Conservation (phyloP, 92 coral and sea anemone genomes). For the Zoanthus sociatus region DNA sequence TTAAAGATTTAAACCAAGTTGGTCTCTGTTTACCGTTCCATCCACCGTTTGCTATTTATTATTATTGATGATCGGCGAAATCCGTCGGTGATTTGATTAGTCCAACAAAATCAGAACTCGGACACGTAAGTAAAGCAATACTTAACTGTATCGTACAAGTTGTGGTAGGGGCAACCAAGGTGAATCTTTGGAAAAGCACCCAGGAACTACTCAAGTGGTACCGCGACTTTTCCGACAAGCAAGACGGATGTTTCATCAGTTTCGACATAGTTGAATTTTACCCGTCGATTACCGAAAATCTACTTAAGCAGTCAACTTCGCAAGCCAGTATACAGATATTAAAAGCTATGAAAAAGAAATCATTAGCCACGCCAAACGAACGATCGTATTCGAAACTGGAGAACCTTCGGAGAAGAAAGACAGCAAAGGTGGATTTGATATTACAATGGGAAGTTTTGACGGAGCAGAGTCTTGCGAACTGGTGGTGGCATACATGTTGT, state of each 20-base stretch:
- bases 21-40: too few species aligned
- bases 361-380: constrained; percentile 49
- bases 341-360: constrained; percentile 17
- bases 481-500: background rate
- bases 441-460: background rate
- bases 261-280: too few species aligned
- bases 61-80: too few species aligned
- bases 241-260: constrained; percentile 21
- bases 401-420: constrained; percentile 40
- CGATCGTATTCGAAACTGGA: constrained; percentile 12
- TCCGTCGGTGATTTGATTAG: too few species aligned
- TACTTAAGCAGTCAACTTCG: constrained; percentile 29
- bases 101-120: too few species aligned
- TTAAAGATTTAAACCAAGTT: too few species aligned
- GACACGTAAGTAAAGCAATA: background rate
- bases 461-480: too few species aligned
- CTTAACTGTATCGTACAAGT: background rate
- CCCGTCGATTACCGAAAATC: too few species aligned
- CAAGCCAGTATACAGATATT: constrained; percentile 11
- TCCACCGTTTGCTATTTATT: too few species aligned
- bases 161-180: too few species aligned
- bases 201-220: constrained; percentile 8
- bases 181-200: too few species aligned
- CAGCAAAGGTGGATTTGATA: background rate
- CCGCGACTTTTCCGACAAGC: background rate